Evolutionary conservation across 2,113 vertebrate species (phyloP).

Genomic region (Parotia lawesii): DNA sequence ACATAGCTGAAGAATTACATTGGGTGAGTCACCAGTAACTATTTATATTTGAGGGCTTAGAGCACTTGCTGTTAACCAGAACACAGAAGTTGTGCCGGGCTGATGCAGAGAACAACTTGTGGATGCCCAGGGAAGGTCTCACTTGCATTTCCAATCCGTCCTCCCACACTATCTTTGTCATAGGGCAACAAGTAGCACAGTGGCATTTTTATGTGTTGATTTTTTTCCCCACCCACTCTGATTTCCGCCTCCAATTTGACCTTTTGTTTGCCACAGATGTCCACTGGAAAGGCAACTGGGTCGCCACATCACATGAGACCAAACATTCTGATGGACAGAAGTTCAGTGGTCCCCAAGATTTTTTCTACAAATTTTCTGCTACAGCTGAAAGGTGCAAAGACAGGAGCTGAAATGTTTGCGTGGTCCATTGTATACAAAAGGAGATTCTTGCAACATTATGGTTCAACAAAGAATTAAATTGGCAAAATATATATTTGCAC

Average conservation of each 20-base stretch:
- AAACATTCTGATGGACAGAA: background rate
- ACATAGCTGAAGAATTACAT: conserved; percentile 58
- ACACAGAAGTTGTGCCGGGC: background rate
- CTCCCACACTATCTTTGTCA: conserved; percentile 63
- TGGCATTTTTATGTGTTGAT: conserved; percentile 35
- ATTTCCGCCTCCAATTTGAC: conserved; percentile 44
- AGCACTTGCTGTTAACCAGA: conserved; percentile 37
- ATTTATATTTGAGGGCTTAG: conserved; percentile 17
- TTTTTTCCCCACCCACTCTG: conserved; percentile 35
- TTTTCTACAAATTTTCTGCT: background rate
- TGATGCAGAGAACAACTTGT: conserved; percentile 9
- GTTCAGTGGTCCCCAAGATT: background rate
- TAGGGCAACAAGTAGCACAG: conserved; percentile 54
- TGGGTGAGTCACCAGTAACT: conserved; percentile 42
- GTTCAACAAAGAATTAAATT: background rate
- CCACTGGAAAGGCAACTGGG: background rate
- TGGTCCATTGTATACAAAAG: background rate
- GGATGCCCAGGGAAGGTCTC: conserved; percentile 35
- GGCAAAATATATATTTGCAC: background rate
- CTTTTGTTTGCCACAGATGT: conserved; percentile 17
- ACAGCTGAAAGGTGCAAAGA: background rate
- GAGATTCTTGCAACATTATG: background rate
- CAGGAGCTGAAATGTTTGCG: background rate
- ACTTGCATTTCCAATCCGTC: conserved; percentile 39
- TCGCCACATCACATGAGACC: background rate